Conservation (phyloP, 2,113 vertebrate genomes). For the Ceuthmochares aereus region DNA sequence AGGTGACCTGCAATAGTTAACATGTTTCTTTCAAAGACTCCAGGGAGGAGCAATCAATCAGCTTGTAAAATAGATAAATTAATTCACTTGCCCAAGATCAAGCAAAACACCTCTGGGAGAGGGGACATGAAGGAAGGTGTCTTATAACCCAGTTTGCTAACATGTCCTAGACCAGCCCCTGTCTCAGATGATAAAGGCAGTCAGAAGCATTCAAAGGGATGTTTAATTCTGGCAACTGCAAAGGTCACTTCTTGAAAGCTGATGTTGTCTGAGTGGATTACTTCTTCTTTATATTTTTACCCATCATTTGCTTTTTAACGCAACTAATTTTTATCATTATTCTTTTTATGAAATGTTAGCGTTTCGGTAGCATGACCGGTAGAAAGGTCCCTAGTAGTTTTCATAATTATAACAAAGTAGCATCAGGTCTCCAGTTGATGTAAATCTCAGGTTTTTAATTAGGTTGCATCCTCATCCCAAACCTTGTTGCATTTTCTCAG, state of each 20-base stretch:
- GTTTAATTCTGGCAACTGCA: neutral
- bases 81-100: neutral
- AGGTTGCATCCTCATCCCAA: neutral
- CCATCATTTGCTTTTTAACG: neutral
- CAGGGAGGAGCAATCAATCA: neutral
- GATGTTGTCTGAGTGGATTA: neutral
- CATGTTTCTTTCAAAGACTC: neutral
- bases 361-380: too few species aligned
- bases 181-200: neutral
- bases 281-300: neutral
- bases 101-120: neutral
- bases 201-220: neutral
- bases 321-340: neutral
- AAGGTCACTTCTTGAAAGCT: neutral
- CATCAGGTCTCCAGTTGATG: neutral
- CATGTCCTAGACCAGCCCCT: neutral
- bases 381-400: neutral
- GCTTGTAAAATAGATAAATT: neutral
- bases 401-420: neutral
- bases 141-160: neutral
- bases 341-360: neutral
- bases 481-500: neutral
- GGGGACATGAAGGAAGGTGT: neutral
- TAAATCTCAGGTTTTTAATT: neutral
- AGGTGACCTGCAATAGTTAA: neutral